Evolutionary conservation across 2,113 vertebrate genomes (phyloP).

Genomic region (Enhydra lutris): DNA sequence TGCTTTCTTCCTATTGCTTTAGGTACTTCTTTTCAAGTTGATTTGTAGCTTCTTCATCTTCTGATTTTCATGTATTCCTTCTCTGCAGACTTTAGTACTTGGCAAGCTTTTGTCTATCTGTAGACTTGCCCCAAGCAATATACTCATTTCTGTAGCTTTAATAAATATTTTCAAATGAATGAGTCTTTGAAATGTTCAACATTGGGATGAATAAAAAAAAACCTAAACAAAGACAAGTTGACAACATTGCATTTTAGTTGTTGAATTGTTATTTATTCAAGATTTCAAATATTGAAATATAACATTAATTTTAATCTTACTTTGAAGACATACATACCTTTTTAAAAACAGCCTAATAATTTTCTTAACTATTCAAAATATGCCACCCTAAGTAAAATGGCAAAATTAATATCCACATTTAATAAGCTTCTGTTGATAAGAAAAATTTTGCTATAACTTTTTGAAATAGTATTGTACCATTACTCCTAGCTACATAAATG

Average conservation of each 20-base stretch:
- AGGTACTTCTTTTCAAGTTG: neutral
- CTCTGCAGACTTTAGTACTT: neutral
- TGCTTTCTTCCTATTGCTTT: neutral
- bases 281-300: conserved; percentile 36
- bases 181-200: conserved; percentile 32
- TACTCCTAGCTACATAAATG: neutral
- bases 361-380: neutral
- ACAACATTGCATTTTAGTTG: neutral
- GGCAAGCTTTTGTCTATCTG: neutral
- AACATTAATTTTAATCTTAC: conserved; percentile 2
- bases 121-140: neutral
- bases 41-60: neutral
- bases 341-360: neutral
- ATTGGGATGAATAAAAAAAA: neutral
- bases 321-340: neutral
- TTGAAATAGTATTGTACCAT: neutral
- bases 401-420: neutral
- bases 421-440: neutral
- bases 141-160: neutral
- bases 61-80: neutral
- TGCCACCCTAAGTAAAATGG: neutral
- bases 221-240: neutral
- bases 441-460: neutral
- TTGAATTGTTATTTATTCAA: conserved; percentile 14
- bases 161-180: conserved; percentile 39